These are phyloP conservation scores for Vimba vimba DNA, from an alignment of 2,113 vertebrate genomes.

Conservation along the genomic window DNA sequence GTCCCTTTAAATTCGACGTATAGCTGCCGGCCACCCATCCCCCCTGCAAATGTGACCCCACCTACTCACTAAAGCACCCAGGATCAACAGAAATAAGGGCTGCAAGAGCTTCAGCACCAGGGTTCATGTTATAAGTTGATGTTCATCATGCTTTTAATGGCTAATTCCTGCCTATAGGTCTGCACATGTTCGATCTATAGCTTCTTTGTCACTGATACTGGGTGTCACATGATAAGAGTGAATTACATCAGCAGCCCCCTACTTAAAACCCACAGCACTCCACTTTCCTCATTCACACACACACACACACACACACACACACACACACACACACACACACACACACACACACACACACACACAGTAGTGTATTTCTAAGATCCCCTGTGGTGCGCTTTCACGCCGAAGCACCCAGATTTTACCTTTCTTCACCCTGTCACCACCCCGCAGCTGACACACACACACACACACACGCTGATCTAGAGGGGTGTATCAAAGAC, in stretches of 20 bases:
- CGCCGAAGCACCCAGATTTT: constrained; percentile 1
- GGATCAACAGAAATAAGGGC: background rate
- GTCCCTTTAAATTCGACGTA: constrained; percentile 75
- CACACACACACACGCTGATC: background rate
- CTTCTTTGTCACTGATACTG: constrained; percentile 65
- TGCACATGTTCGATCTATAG: background rate
- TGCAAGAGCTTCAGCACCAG: background rate
- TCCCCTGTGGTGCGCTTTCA: constrained; percentile 12
- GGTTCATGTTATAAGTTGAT: constrained; percentile 20
- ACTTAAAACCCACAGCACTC: constrained; percentile 56
- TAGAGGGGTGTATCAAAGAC: constrained; percentile 32
- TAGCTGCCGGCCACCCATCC: constrained; percentile 70
- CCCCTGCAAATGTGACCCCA: constrained; percentile 54
- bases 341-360: background rate
- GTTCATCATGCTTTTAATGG: constrained; percentile 57
- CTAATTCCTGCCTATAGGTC: background rate
- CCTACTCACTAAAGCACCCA: constrained; percentile 56
- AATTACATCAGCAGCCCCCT: constrained; percentile 66
- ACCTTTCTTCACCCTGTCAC: constrained; percentile 32
- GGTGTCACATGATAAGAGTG: constrained; percentile 68
- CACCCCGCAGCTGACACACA: constrained; percentile 26
- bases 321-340: too few species aligned
- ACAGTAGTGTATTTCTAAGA: constrained; percentile 1
- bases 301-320: too few species aligned
- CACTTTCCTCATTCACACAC: constrained; percentile 53